Evolutionary conservation across 2,113 vertebrate species (phyloP).

Genomic region (Struthio camelus): DNA sequence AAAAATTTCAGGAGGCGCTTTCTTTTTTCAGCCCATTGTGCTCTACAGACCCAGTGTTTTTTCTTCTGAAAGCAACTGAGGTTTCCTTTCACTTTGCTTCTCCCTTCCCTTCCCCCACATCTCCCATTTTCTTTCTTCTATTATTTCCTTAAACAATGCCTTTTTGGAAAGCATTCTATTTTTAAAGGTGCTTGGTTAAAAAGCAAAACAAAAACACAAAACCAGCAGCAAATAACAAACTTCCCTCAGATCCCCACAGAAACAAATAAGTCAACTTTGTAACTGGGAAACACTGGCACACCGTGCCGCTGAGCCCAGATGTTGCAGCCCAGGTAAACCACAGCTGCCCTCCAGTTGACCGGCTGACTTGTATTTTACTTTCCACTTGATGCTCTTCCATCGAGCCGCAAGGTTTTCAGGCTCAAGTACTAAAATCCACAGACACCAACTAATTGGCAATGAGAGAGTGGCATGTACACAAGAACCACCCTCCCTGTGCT

Average conservation of each 20-base stretch:
- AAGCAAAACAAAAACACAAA: constrained; percentile 47
- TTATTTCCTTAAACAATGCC: constrained; percentile 57
- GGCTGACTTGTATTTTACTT: constrained; percentile 4
- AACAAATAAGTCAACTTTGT: constrained; percentile 47
- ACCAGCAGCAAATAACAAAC: background rate
- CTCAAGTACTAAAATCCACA: background rate
- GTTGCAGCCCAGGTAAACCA: background rate
- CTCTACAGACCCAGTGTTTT: background rate
- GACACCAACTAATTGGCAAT: background rate
- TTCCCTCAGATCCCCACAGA: constrained; percentile 3
- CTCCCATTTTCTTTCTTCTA: background rate
- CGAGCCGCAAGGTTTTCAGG: background rate
- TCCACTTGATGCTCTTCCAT: background rate
- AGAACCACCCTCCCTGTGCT: background rate
- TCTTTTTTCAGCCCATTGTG: background rate
- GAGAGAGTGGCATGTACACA: rapidly evolving
- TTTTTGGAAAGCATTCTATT: constrained; percentile 1
- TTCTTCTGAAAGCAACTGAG: background rate
- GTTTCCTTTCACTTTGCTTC: background rate
- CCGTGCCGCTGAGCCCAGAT: background rate
- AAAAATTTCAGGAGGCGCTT: background rate
- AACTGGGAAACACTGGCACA: constrained; percentile 17
- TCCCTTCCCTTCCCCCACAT: background rate
- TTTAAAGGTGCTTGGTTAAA: constrained; percentile 20
- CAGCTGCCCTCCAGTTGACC: constrained; percentile 24